phyloP scores from a whole-genome alignment of 2,797 vertebrate species.

The Orientallactaga sibirica region DNA sequence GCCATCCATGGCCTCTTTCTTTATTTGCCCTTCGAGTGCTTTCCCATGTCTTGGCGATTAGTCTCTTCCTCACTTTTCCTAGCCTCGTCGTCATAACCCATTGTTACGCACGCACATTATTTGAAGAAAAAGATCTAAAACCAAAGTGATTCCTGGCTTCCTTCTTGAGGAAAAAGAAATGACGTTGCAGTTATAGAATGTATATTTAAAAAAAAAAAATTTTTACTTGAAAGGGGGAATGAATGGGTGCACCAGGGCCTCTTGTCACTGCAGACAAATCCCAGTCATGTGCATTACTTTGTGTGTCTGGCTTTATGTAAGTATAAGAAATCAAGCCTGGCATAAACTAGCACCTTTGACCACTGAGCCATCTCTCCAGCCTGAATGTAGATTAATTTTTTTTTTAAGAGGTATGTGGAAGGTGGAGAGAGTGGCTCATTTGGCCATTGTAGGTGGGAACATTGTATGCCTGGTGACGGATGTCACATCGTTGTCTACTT shows the following conservation, averaged over 20 bases:
- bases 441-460: neutral
- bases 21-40: neutral
- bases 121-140: neutral
- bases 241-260: too few species aligned
- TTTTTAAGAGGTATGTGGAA: neutral
- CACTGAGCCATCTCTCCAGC: too few species aligned
- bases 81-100: neutral
- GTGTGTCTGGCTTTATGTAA: too few species aligned
- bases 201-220: neutral
- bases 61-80: neutral
- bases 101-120: neutral
- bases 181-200: neutral
- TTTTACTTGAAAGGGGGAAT: too few species aligned
- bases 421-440: neutral
- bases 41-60: neutral
- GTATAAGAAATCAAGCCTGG: too few species aligned
- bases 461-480: neutral
- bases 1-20: neutral
- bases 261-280: too few species aligned
- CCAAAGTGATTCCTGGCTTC: neutral
- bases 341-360: too few species aligned
- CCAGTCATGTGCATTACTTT: too few species aligned
- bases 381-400: too few species aligned
- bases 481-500: neutral
- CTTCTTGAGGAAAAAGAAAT: constrained; percentile 14